phyloP scores from a whole-genome alignment of 2,113 vertebrate genomes.

The Corythornis vintsioides region DNA sequence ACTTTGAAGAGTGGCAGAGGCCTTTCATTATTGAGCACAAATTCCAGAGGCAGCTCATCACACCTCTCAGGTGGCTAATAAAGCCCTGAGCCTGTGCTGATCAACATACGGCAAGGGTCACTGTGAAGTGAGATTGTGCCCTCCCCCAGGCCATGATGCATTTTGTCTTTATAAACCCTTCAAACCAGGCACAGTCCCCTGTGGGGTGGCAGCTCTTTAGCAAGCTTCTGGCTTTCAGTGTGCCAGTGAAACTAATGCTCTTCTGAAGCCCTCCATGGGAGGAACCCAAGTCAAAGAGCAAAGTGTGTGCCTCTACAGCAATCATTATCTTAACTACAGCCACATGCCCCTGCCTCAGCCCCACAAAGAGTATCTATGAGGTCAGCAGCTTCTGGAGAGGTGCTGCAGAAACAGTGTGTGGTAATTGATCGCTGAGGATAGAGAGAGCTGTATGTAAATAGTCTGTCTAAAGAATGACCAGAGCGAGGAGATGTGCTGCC shows the following conservation, averaged over 20 bases:
- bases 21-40: not conserved
- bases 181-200: not conserved
- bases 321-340: not conserved
- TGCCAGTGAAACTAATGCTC: not conserved
- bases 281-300: not conserved
- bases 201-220: not conserved
- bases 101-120: not conserved
- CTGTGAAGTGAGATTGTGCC: not conserved
- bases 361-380: not conserved
- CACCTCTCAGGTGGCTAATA: not conserved
- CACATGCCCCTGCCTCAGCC: not conserved
- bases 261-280: not conserved
- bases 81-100: not conserved
- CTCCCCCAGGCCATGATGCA: rapidly evolving
- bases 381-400: not conserved
- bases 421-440: not conserved
- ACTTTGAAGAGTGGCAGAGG: not conserved
- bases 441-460: not conserved
- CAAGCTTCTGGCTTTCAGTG: not conserved
- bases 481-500: not conserved
- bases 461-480: not conserved
- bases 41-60: not conserved
- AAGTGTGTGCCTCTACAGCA: not conserved
- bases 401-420: not conserved
- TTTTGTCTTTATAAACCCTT: not conserved